Percentiles rank a stretch among this genome's conserved stretches.
phyloP scores from a whole-genome alignment of 2,113 vertebrate genomes.

The Petrocephalus microphthalmus region DNA sequence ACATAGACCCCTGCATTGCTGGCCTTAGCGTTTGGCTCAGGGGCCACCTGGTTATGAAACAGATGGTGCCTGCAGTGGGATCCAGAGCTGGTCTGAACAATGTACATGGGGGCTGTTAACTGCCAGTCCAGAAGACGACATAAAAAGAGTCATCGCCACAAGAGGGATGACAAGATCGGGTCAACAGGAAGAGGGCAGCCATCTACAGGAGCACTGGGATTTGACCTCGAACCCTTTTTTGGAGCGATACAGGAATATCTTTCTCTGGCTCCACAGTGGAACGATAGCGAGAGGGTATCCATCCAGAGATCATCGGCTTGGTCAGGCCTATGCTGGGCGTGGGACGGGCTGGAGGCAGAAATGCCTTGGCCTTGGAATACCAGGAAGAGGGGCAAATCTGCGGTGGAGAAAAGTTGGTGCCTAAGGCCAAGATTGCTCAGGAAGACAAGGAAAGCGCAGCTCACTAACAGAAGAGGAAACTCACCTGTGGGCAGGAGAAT shows the following conservation, averaged over 20 bases:
- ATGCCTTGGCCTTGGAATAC: background rate
- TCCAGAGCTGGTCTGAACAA: background rate
- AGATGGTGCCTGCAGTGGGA: constrained; percentile 1
- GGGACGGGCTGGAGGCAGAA: background rate
- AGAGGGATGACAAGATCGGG: constrained; percentile 8
- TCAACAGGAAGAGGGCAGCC: background rate
- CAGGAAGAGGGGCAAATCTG: background rate
- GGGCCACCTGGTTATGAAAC: background rate
- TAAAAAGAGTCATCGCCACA: background rate
- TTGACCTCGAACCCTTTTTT: background rate
- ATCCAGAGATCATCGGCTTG: background rate
- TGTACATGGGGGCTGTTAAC: background rate
- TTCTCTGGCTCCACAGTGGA: background rate
- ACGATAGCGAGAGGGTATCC: background rate
- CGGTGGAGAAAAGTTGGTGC: background rate
- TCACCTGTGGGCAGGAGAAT: background rate
- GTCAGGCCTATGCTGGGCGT: background rate
- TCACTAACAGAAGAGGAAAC: background rate
- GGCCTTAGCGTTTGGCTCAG: background rate
- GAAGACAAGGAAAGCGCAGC: background rate
- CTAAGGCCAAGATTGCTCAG: background rate
- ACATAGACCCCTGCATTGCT: background rate
- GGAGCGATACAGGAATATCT: background rate
- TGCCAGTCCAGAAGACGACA: background rate
- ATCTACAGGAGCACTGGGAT: background rate